Base-by-base conservation (phyloP, 2,888 invertebrate species). In the Agrochola macilenta region DNA sequence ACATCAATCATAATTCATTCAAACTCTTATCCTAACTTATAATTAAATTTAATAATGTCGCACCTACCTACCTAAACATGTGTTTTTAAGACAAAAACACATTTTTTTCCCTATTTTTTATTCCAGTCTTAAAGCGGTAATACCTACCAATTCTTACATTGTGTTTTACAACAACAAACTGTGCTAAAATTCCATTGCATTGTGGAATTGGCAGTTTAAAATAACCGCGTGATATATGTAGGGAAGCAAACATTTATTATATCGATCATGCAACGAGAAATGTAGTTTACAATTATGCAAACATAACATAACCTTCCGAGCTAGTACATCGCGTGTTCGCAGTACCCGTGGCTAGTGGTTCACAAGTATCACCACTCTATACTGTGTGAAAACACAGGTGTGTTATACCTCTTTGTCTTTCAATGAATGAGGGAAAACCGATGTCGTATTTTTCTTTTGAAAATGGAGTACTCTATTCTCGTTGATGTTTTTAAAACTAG, bases 361-460 rank as follows among this genome's bases (percentile, higher is more conserved):
- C 78, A 12, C n/a, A 49, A 61, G 54, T 71, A 81, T 71, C 43
- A 23, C 8, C n/a, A 69, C 52, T 71, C 52, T 57, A 68, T 46
- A 54, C 75, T 52, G 60, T 78, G 79, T 74, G 83, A 75, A 72
- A 57, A 83, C 60, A 75, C 84, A 84, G 87, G 52, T 85, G 84
- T 9, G 43, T 43, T 46, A 11, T 58, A 63, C 12, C 72, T 58
- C 76, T 85, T 80, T 78, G 70, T 74, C 70, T 75, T 57, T 54
- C 12, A 69, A 57, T 35, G 49, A 71, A 77, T 57, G 60, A 78
- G 49, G 58, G 64, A 71, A 82, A 74, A 71, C 60, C 57, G 43
- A 35, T 63, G 57, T 17, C 35, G 26, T 61, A 58, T 84, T 80
- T 49, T 61, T 74, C 26, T 46, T 65, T 81, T 60, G 17, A 58